Base-by-base conservation (phyloP, 2,888 invertebrate species). In the Diarsia brunnea region DNA sequence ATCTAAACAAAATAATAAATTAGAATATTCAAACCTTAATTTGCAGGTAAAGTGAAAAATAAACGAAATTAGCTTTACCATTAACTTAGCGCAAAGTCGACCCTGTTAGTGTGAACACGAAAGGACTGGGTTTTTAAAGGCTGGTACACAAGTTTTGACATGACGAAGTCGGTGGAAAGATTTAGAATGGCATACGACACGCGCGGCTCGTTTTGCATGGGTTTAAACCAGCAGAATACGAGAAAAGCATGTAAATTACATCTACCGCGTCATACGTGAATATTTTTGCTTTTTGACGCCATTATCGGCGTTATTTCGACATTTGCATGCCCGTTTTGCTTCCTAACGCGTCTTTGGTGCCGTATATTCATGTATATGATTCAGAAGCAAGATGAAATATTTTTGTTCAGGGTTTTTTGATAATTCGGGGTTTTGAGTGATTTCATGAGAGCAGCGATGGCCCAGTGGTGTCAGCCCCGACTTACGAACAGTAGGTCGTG, bases 41-140 rank as follows among this genome's bases (percentile, higher is more conserved):
- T 92, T 90, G 81, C 88, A 90, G 90, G 88, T 87, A 88, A 87
- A 90, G 88, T 81, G 86, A 91, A 91, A 91, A 92, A 92, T 90
- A 92, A 93, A 92, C 87, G 85, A 90, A 93, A 93, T 94, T 93
- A 93, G 92, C 92, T 91, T 90, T 85, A 85, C 84, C 88, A 84
- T 90, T 89, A 84, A 88, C 76, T 86, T 86, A 75, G 81, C 74
- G 87, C 75, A 85, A 88, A 89, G 89, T 89, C 87, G 82, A 84
- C 86, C 79, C 75, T 84, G 78, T 80, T 85, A 81, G 77, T 84
- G 78, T 81, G 81, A 69, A 69, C 69, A 69, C 58, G 49, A 78
- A 84, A 82, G 82, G 86, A 87, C 88, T 85, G 84, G 79, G 75
- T 68, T 74, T 51, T 72, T 85, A 80, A 87, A 77, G 89, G 79